Percentiles rank a stretch among this genome's conserved stretches.
Evolutionary conservation across 2,888 invertebrate species (phyloP).

Genomic region (Tetheella fluctuosa): DNA sequence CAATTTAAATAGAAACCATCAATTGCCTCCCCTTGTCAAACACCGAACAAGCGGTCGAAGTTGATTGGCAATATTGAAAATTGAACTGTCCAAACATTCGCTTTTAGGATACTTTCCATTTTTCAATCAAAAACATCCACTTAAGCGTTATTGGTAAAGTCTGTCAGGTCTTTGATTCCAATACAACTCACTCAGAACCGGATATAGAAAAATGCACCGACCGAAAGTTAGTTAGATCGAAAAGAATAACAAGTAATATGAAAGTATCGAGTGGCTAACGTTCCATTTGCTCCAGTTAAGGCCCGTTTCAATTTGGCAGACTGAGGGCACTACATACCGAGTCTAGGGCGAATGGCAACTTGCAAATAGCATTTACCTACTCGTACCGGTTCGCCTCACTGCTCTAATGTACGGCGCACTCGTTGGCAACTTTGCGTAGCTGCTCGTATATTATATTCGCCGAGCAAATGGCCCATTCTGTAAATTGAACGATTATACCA

Average conservation of each 20-base stretch:
- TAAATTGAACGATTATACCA: not conserved
- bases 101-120: constrained; percentile 57
- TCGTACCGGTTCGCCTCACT: constrained; percentile 53
- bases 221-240: constrained; percentile 30
- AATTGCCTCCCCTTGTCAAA: constrained; percentile 57
- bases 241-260: constrained; percentile 44
- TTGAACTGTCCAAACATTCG: constrained; percentile 65
- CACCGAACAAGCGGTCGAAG: constrained; percentile 53
- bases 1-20: constrained; percentile 59
- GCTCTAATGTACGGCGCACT: constrained; percentile 58
- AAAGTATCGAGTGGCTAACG: constrained; percentile 56
- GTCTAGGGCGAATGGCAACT: constrained; percentile 62
- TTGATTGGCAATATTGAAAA: constrained; percentile 73
- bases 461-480: not conserved
- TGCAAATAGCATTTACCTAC: constrained; percentile 74
- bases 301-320: constrained; percentile 74
- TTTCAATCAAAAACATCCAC: constrained; percentile 53
- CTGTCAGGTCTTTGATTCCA: constrained; percentile 45
- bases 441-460: constrained; percentile 5
- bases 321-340: constrained; percentile 59
- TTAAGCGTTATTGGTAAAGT: constrained; percentile 53
- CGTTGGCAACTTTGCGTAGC: constrained; percentile 53
- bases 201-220: constrained; percentile 45
- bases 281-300: constrained; percentile 68
- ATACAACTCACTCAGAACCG: constrained; percentile 36